A percentile compares a stretch with the other conserved stretches of the same genome.
Evolutionary conservation across 2,797 vertebrate species (phyloP).

Genomic region (Podarcis lilfordi): DNA sequence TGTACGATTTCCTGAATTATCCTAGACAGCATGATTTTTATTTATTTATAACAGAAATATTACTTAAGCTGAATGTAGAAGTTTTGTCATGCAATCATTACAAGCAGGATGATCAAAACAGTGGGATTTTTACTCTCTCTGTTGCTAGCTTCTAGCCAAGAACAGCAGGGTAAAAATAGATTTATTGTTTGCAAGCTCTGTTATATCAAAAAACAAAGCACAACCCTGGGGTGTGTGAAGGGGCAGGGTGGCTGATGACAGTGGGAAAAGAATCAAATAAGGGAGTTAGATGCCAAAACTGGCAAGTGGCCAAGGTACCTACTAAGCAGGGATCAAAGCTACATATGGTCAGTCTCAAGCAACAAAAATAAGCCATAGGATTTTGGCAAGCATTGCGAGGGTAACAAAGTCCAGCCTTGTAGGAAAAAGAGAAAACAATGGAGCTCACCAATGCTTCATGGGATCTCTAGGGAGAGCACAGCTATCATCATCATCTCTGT

Average conservation of each 20-base stretch:
- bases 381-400: slow-evolving; percentile 66
- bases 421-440: slow-evolving; percentile 61
- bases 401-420: slow-evolving; percentile 70
- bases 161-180: slow-evolving; percentile 60
- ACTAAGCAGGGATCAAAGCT: slow-evolving; percentile 74
- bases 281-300: slow-evolving; percentile 72
- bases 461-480: slow-evolving; percentile 68
- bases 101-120: slow-evolving; percentile 49
- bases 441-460: slow-evolving; percentile 57
- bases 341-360: slow-evolving; percentile 75
- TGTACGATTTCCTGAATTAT: slow-evolving; percentile 33
- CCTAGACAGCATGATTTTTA: slow-evolving; percentile 37
- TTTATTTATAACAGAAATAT: slow-evolving; percentile 30
- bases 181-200: slow-evolving; percentile 45
- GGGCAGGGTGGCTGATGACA: slow-evolving; percentile 66
- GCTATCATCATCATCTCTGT: slow-evolving; percentile 70
- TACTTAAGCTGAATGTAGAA: slow-evolving; percentile 52
- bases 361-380: slow-evolving; percentile 73
- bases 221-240: not conserved
- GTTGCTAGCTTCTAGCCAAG: slow-evolving; percentile 43
- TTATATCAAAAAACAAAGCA: slow-evolving; percentile 48
- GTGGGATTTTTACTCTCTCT: slow-evolving; percentile 55
- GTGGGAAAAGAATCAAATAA: slow-evolving; percentile 72
- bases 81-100: slow-evolving; percentile 51
- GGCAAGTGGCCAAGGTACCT: slow-evolving; percentile 69